Evolutionary conservation across 2,797 vertebrate species (phyloP).

Genomic region (Pangasius sanitwongsei): DNA sequence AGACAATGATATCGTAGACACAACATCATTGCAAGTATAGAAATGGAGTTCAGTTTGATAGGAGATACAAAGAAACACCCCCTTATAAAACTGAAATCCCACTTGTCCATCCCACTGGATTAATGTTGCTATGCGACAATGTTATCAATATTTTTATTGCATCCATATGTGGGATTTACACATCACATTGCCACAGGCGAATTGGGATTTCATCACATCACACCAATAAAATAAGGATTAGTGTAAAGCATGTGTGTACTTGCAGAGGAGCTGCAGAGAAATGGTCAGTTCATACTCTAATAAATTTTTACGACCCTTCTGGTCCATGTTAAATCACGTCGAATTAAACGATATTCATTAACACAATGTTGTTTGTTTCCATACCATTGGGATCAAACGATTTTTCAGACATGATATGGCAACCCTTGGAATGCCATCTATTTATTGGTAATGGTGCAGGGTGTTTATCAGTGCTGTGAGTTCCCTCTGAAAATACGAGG

Average conservation of each 20-base stretch:
- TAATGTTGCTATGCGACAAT: not conserved
- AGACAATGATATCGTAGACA: not conserved
- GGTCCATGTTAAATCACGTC: not conserved
- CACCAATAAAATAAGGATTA: not conserved
- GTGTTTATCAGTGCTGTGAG: not conserved
- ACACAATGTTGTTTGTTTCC: not conserved
- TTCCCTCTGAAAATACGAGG: not conserved
- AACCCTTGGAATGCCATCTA: not conserved
- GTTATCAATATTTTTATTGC: not conserved
- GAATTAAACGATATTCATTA: not conserved
- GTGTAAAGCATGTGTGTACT: not conserved
- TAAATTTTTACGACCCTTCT: not conserved
- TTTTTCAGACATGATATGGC: not conserved
- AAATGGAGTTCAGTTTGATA: not conserved
- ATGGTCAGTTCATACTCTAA: too few species aligned
- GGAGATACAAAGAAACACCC: not conserved
- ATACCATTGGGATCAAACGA: not conserved
- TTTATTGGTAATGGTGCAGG: not conserved
- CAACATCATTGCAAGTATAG: not conserved
- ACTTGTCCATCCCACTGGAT: not conserved
- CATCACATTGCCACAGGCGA: not conserved
- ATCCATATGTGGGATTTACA: not conserved
- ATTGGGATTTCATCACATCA: not conserved
- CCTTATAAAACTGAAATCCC: too few species aligned
- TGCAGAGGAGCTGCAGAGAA: not conserved